phyloP scores from a whole-genome alignment of 1,140 invertebrate species.

The Drosophila varians region DNA sequence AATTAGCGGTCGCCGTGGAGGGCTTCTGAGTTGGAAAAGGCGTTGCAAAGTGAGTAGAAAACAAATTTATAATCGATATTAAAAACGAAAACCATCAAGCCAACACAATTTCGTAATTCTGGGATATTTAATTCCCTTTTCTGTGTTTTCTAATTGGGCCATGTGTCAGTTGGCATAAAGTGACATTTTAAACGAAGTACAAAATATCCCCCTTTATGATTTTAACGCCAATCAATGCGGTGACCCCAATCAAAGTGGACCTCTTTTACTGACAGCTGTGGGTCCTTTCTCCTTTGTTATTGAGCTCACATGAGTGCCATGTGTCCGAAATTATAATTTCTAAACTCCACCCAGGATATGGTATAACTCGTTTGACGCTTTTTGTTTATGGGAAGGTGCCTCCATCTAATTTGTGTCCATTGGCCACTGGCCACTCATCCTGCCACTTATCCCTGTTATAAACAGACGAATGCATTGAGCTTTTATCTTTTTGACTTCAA shows the following conservation, averaged over 20 bases:
- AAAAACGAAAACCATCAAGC: background rate
- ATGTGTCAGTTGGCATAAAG: background rate
- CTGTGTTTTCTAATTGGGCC: background rate
- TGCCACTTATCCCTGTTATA: slow-evolving; percentile 18
- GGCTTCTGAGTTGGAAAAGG: background rate
- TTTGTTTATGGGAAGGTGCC: slow-evolving; percentile 25
- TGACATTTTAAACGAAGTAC: background rate
- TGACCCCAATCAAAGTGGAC: background rate
- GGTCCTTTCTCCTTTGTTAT: background rate
- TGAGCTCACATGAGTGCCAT: background rate
- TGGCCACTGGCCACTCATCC: background rate
- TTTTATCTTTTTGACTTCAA: slow-evolving; percentile 56
- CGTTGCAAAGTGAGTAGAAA: background rate
- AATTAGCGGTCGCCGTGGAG: slow-evolving; percentile 30
- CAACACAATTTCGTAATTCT: background rate
- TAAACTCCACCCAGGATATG: background rate
- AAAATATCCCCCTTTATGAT: background rate
- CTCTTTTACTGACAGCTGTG: slow-evolving; percentile 4
- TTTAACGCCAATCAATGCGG: background rate
- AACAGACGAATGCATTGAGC: slow-evolving; percentile 56
- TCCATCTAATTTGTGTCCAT: slow-evolving; percentile 11
- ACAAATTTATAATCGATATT: background rate
- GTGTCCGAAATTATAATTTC: background rate
- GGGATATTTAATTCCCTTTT: background rate
- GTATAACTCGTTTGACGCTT: slow-evolving; percentile 20